A percentile compares a stretch with the other conserved stretches of the same genome.
phyloP scores from a whole-genome alignment of 2,888 invertebrate species.

The Acleris emargana region DNA sequence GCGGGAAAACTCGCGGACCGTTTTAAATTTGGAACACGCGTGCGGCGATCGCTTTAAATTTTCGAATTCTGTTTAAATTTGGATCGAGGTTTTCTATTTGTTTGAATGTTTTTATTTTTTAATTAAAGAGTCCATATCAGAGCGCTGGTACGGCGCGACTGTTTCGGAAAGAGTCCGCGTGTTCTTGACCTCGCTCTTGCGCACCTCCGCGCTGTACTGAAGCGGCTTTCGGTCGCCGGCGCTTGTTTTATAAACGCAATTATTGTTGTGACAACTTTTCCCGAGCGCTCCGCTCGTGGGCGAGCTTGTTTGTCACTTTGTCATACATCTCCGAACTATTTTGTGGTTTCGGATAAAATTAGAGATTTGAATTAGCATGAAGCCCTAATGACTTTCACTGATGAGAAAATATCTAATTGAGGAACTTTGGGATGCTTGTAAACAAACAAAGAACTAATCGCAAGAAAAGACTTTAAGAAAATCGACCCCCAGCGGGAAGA shows the following conservation, averaged over 20 bases:
- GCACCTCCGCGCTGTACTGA: slow-evolving; percentile 62
- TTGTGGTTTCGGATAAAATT: not conserved
- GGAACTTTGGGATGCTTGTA: too few relatives aligned
- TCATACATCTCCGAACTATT: not conserved
- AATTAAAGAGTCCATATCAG: slow-evolving; percentile 56
- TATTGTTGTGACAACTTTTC: slow-evolving; percentile 79
- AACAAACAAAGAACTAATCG: too few relatives aligned
- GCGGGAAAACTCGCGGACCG: slow-evolving; percentile 45
- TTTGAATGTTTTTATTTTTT: slow-evolving; percentile 30
- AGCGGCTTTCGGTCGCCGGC: slow-evolving; percentile 69
- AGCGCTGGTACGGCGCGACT: slow-evolving; percentile 62
- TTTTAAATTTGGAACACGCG: slow-evolving; percentile 60
- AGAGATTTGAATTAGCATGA: not conserved
- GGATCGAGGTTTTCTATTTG: slow-evolving; percentile 18
- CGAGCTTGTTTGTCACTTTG: slow-evolving; percentile 15
- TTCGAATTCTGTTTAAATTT: slow-evolving; percentile 23
- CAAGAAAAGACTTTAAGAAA: too few relatives aligned
- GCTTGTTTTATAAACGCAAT: slow-evolving; percentile 76
- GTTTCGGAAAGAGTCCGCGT: slow-evolving; percentile 69
- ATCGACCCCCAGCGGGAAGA: too few relatives aligned
- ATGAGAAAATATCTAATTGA: too few relatives aligned
- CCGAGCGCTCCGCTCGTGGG: slow-evolving; percentile 48
- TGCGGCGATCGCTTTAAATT: slow-evolving; percentile 12
- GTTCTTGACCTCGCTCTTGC: slow-evolving; percentile 78
- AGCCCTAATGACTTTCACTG: too few relatives aligned